Base-by-base conservation (phyloP, 2,888 invertebrate species). In the Acrobasis suavella region DNA sequence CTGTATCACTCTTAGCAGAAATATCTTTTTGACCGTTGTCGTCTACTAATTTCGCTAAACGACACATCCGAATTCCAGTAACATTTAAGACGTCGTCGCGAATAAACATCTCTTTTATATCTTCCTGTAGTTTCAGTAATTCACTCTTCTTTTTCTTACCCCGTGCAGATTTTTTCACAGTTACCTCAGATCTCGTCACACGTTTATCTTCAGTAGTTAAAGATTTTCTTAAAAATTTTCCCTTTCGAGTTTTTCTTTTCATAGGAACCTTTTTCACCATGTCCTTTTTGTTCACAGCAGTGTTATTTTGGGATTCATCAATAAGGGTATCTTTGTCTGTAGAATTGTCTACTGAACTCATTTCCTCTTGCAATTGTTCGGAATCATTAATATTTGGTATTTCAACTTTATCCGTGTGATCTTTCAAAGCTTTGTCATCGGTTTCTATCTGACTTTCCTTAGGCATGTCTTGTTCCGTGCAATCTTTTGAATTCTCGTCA, bases 31-130 rank as follows among this genome's bases (percentile, higher is more conserved):
- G 64, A 60, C 69, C 64, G 50, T 82, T 85, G 37, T 87, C 89
- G 67, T 87, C 86, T 12, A 82, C 84, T 65, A 94, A 85, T 81
- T 93, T 94, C 39, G 94, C 89, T 62, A 94, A 76, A 58, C 94
- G 93, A 76, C 95, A 95, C 91, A 94, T 94, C 68, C 96, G 86
- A 74, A 94, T 93, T 12, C 95, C 95, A 2, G 94, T 94, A 14
- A 94, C 93, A 60, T 94, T 87, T 62, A 90, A 71, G 58, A 95
- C 93, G 39, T 94, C 95, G 68, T 95, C 93, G 68, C 93, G 92
- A 62, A 95, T 94, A 73, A 95, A 95, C 94, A 95, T 95, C 74
- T 95, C 95, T 71, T 94, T 93, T 51, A 96, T 94, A 70, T 96
- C 95, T 67, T 95, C 94, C 69, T 95, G 95, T 1, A 96, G 85